Base-by-base conservation (phyloP, 2,797 vertebrate genomes). In the Acipenser ruthenus region DNA sequence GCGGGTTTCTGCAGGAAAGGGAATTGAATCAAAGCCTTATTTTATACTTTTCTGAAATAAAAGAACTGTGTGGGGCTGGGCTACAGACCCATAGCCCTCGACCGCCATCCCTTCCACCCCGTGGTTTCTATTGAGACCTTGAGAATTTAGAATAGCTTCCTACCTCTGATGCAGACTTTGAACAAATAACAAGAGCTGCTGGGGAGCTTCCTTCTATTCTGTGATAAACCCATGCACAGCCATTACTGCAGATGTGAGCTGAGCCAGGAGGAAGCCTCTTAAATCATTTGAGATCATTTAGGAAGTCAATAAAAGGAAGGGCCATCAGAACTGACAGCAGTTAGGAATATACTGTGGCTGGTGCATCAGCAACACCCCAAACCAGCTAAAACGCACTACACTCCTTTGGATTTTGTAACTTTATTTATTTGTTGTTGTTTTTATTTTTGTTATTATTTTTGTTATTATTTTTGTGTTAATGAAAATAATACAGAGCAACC, bases 221-320 rank as follows among this genome's bases (percentile, higher is more conserved):
- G 79, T 73, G 83, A 85, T 85, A 81, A 85, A 84, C 84, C 88
- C 82, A 80, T 74, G 62, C 6, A 52, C 13, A 18, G 71, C 72
- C 69, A 73, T 72, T 71, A 71, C 69, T 65, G 78, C 76, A 83
- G 79, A 86, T 82, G 84, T 81, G 70, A 64, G 65, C 56, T 70
- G 73, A 60, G 68, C 70, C 58, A 70, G 72, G 10, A 61, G 68
- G 68, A 69, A 65, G 70, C 69, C 77, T 81, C 84, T 55, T 85
- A 87, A 88, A 89, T 90, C 87, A 89, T 80, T 68, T 79, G 75
- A 79, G 82, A 85, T 89, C 76, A 84, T 84, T 88, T 84, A 87
- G 85, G 86, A 89, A 90, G 88, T 86, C 83, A 83, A 88, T 88
- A 86, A 84, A 87, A 71, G 74, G 78, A 77, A 73, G 65, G 72